Evolutionary conservation across 2,113 vertebrate species (phyloP), one percentile per base, ranked within the genome.

Genomic region (Malurus elegans): DNA sequence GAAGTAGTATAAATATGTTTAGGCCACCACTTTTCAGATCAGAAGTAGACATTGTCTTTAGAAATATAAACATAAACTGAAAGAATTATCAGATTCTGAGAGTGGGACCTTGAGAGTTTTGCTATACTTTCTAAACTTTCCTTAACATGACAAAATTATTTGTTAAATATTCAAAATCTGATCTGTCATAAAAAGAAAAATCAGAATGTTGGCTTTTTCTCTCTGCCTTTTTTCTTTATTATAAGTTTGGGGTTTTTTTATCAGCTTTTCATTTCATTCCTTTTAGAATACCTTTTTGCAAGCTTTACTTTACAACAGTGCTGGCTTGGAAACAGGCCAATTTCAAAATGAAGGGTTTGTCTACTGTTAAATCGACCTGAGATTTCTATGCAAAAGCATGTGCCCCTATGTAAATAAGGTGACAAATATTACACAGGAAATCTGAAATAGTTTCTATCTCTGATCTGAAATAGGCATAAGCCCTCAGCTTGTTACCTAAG

Each of bases 141-240:
- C 9, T 10, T 60, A 81, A 74, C 18, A 31, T 24, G 48, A 67
- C 1, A 64, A 58, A 73, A 58, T 14, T 31, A 20, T n/a, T 82
- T 54, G 3, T 45, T 79, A 61, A 65, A 3, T 12, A 14, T 25
- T 62, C 32, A 85, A 85, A 84, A 71, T 38, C 5, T 54, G 10
- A 57, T 57, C 3, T 50, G 79, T 60, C 47, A 36, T 69, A 0
- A 1, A 61, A 64, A 24, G 58, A n/a, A 19, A 28, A 29, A 51
- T 4, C 5, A 40, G 6, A 7, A 26, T 32, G 2, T 84, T 62
- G 3, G 1, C 9, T 36, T 74, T 3, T 65, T n/a, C 2, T 14
- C 4, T 56, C 3, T 57, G 11, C 24, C 1, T 19, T 40, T 36
- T 65, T 25, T 26, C 1, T 31, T 29, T 13, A 40, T 9, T 20